These are phyloP conservation scores for Dicyrtomina minuta DNA, from an alignment of 2,888 invertebrate species.

Conservation along the genomic window DNA sequence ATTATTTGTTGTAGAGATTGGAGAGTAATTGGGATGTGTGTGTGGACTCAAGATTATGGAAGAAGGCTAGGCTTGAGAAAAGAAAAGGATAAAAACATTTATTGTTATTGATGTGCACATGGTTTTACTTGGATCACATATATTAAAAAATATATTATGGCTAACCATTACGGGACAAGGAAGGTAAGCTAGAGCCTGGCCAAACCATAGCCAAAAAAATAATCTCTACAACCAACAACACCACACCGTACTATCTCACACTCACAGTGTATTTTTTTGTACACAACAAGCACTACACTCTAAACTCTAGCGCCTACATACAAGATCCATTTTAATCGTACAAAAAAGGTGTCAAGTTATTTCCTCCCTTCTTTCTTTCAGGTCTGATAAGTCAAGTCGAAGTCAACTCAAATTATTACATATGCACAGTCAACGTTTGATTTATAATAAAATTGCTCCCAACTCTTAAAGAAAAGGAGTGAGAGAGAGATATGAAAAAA, in stretches of 20 bases:
- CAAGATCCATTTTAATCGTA: slow-evolving; percentile 28
- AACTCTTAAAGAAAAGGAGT: not conserved
- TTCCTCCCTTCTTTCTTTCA: slow-evolving; percentile 13
- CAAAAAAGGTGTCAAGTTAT: slow-evolving; percentile 31
- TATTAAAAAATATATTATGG: slow-evolving; percentile 18
- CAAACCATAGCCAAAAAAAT: not conserved
- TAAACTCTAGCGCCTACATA: slow-evolving; percentile 14
- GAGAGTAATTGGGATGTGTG: too few relatives aligned
- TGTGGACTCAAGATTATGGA: too few relatives aligned
- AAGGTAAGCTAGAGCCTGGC: not conserved
- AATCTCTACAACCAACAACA: too few relatives aligned
- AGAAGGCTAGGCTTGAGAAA: not conserved
- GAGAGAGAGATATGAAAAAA: not conserved
- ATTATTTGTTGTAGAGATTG: too few relatives aligned
- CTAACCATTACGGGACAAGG: slow-evolving; percentile 21
- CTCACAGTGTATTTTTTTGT: not conserved
- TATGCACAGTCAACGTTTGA: not conserved
- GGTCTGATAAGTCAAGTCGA: not conserved
- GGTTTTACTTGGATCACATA: slow-evolving; percentile 1
- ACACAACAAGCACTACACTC: not conserved
- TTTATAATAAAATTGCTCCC: not conserved
- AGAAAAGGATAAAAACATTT: not conserved
- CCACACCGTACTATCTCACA: not conserved
- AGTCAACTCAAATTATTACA: slow-evolving; percentile 9
- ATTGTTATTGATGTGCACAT: slow-evolving; percentile 10